Percentiles rank a stretch among this genome's conserved stretches.
phyloP scores from a whole-genome alignment of 2,113 vertebrate species.

The Albula goreensis region DNA sequence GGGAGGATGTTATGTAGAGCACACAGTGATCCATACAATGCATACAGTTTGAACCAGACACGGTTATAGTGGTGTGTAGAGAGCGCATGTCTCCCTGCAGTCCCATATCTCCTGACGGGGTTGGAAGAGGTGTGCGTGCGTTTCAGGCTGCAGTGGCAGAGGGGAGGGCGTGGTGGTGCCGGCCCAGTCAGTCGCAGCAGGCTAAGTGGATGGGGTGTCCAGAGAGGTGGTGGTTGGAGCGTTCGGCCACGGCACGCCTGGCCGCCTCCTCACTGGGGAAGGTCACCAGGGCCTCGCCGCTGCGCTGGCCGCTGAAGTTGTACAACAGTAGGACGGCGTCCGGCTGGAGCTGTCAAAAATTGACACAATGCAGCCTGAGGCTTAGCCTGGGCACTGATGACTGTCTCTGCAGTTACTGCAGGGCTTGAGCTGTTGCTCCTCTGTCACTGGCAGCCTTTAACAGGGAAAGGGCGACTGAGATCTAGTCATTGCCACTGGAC shows the following conservation, averaged over 20 bases:
- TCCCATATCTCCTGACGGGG: constrained; percentile 21
- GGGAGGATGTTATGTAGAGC: not conserved
- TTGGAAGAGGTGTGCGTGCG: constrained; percentile 32
- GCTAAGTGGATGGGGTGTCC: constrained; percentile 73
- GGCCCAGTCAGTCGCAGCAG: constrained; percentile 68
- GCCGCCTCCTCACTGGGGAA: constrained; percentile 83
- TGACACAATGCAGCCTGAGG: not conserved
- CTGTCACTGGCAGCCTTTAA: not conserved
- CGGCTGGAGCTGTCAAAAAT: constrained; percentile 74
- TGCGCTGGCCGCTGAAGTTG: constrained; percentile 85
- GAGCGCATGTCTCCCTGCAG: too few relatives aligned
- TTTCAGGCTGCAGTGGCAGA: constrained; percentile 12
- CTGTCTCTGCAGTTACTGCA: not conserved
- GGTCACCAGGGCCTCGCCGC: constrained; percentile 85
- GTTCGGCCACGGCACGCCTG: constrained; percentile 77
- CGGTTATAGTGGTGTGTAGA: too few relatives aligned
- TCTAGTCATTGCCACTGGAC: not conserved
- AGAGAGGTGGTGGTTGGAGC: constrained; percentile 72
- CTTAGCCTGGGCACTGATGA: not conserved
- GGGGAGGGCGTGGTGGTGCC: constrained; percentile 33
- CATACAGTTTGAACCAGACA: too few relatives aligned
- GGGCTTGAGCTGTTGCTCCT: too few relatives aligned
- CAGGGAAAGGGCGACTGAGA: not conserved
- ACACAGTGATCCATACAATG: too few relatives aligned
- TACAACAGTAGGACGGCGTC: constrained; percentile 84